phyloP scores from a whole-genome alignment of 2,888 invertebrate species.

The Helleia helle region DNA sequence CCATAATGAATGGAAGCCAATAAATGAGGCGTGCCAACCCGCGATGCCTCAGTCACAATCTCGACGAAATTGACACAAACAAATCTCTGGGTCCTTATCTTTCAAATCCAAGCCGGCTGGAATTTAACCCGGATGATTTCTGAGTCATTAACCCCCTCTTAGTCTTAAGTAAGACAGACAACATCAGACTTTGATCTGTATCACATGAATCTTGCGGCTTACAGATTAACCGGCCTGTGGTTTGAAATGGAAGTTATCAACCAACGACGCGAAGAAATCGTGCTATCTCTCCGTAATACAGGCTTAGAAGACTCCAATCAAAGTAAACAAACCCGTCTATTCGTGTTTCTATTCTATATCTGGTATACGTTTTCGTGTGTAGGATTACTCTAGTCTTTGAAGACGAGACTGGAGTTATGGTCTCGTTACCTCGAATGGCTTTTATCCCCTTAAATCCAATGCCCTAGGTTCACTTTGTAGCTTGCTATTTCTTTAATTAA shows the following conservation, averaged over 20 bases:
- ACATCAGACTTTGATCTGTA: constrained; percentile 69
- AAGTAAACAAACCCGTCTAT: constrained; percentile 69
- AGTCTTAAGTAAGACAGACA: constrained; percentile 71
- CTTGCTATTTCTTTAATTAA: neutral
- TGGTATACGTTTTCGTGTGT: constrained; percentile 49
- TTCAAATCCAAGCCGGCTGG: constrained; percentile 57
- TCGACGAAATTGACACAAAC: constrained; percentile 43
- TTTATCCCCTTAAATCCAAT: constrained; percentile 9
- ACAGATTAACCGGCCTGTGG: constrained; percentile 60
- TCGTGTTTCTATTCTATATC: constrained; percentile 66
- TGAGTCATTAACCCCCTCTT: constrained; percentile 68
- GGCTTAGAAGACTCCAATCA: constrained; percentile 66
- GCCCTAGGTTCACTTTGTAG: constrained; percentile 2
- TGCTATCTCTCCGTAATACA: constrained; percentile 64
- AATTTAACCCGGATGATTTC: constrained; percentile 71
- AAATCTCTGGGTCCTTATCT: constrained; percentile 68
- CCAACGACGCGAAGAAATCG: constrained; percentile 66
- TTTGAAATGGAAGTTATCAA: constrained; percentile 64
- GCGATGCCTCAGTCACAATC: constrained; percentile 19
- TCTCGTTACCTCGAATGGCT: constrained; percentile 62
- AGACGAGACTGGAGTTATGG: constrained; percentile 58
- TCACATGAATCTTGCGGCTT: constrained; percentile 59
- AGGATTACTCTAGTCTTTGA: constrained; percentile 40
- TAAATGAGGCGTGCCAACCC: neutral
- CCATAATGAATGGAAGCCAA: constrained; percentile 1